These are phyloP conservation scores for Trichonephila clavipes DNA, from an alignment of 1,140 invertebrate genomes.

Conservation along the genomic window DNA sequence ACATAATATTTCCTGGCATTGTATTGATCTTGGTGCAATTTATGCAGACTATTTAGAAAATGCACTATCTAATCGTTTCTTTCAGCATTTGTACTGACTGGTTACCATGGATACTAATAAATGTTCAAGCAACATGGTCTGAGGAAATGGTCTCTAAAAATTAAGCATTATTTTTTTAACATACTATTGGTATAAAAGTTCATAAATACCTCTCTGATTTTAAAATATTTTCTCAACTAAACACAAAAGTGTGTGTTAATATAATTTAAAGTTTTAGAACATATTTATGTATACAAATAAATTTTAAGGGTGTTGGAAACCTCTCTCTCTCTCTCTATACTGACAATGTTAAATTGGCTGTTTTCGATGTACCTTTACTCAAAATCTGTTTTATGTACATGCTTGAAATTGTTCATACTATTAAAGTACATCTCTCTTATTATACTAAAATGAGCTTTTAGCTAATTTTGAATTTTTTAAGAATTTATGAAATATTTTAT, in stretches of 20 bases:
- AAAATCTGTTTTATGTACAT: too few relatives aligned
- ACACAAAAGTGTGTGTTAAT: neutral
- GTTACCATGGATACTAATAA: neutral
- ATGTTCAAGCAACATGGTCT: neutral
- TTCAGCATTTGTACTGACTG: slow-evolving; percentile 1
- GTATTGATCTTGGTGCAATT: neutral
- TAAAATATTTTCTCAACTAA: neutral
- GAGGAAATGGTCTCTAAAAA: neutral
- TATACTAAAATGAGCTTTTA: too few relatives aligned
- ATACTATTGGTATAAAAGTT: neutral
- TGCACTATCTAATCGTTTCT: neutral
- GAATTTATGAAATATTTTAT: too few relatives aligned
- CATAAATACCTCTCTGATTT: neutral
- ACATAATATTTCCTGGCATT: neutral
- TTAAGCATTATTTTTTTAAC: neutral
- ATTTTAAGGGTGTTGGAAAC: too few relatives aligned
- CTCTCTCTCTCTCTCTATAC: too few relatives aligned
- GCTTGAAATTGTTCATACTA: too few relatives aligned
- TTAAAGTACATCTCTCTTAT: too few relatives aligned
- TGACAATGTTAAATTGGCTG: too few relatives aligned
- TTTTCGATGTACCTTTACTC: too few relatives aligned
- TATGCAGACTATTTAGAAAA: neutral
- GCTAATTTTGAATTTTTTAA: too few relatives aligned
- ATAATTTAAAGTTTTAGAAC: too few relatives aligned
- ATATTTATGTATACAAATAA: too few relatives aligned